Evolutionary conservation across 2,113 vertebrate genomes (phyloP).

Genomic region (Eulacestoma nigropectus): DNA sequence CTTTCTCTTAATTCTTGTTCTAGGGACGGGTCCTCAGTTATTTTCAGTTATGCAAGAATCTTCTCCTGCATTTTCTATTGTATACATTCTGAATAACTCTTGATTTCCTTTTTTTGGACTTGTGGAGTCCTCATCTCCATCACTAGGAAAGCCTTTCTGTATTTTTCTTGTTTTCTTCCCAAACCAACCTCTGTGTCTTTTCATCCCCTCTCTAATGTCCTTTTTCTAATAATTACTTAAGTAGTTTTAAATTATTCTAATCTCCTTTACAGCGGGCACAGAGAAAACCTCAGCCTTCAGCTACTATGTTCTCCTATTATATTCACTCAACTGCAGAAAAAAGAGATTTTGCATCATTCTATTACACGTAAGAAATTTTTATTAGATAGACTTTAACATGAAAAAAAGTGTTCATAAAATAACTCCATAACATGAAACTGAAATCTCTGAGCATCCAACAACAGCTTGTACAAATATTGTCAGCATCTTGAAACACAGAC

Average conservation of each 20-base stretch:
- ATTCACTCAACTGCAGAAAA: not conserved
- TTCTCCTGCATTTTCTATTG: not conserved
- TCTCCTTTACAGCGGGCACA: not conserved
- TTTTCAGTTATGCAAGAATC: not conserved
- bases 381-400: not conserved
- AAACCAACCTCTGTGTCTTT: not conserved
- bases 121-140: not conserved
- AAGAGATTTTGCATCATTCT: not conserved
- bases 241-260: not conserved
- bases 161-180: not conserved
- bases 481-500: not conserved
- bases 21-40: not conserved
- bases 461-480: not conserved
- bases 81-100: not conserved
- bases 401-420: not conserved
- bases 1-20: not conserved
- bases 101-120: not conserved
- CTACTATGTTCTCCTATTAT: not conserved
- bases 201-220: not conserved
- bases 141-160: not conserved
- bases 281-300: not conserved
- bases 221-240: not conserved
- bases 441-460: not conserved
- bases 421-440: not conserved
- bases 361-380: not conserved